Evolutionary conservation across 2,113 vertebrate species (phyloP), one percentile per base, ranked within the genome.

Genomic region (Periophthalmodon schlosseri): DNA sequence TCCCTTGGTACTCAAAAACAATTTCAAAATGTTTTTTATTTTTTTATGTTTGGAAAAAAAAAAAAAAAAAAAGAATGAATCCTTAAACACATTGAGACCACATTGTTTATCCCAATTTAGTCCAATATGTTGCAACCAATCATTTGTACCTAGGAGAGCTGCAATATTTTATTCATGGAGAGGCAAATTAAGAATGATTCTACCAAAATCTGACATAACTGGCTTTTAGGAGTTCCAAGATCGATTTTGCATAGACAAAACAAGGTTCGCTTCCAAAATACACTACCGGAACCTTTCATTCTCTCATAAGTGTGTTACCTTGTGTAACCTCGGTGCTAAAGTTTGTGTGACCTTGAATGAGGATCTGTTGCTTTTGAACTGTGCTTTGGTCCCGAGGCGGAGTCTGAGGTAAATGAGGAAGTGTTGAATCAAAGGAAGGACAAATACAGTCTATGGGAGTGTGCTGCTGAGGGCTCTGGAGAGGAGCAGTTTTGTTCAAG

Each of bases 341-440:
- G 65, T 46, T 47, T 23, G 20, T 23, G 39, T 24, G 47, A 68
- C 65, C 65, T 47, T 68, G 65, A 68, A 1, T 1, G 21, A 68
- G 65, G 11, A 23, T 44, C 36, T 67, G 65, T 20, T 64, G 61
- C 61, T 65, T 65, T 39, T 65, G 61, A 36, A 36, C 61, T 20
- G 61, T n/a, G 15, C 61, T 39, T 68, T 68, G 21, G 39, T 68
- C 65, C 65, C 13, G 39, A 14, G 65, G 65, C 65, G 20, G 33
- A 24, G 44, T 24, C 39, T 21, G 65, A 8, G 39, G 39, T 68
- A 68, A 68, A 46, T 68, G 44, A 39, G 65, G 65, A 68, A 68
- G 65, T 23, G 65, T 68, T 68, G 44, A 13, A 47, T 68, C 65
- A 46, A 39, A 68, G 65, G 36, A 47, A 68, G 65, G 65, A 68